A percentile compares a stretch with the other conserved stretches of the same genome.
Evolutionary conservation across 2,888 invertebrate species (phyloP).

Genomic region (Volucella zonaria): DNA sequence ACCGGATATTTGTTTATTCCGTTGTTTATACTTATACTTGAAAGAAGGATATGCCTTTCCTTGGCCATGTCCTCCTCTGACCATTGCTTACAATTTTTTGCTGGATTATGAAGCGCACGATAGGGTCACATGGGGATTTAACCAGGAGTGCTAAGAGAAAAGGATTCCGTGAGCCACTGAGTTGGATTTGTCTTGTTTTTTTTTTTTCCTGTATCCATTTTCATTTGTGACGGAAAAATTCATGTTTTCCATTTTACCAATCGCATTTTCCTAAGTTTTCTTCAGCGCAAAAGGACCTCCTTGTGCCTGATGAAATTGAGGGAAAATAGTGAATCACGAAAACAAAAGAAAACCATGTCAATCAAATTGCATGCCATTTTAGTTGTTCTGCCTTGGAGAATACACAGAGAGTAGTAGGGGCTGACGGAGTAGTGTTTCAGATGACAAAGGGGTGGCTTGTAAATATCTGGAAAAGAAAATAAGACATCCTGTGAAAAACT

Average conservation of each 20-base stretch:
- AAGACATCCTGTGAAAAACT: constrained; percentile 64
- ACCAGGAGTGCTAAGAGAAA: constrained; percentile 40
- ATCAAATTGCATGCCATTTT: constrained; percentile 73
- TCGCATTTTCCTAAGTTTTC: constrained; percentile 44
- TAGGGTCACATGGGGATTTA: constrained; percentile 71
- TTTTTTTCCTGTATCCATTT: not conserved
- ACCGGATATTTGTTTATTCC: constrained; percentile 65
- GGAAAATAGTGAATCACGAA: constrained; percentile 59
- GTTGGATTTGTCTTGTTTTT: not conserved
- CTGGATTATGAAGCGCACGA: constrained; percentile 68
- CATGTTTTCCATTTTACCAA: constrained; percentile 61
- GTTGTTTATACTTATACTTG: constrained; percentile 31
- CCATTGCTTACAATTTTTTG: constrained; percentile 54
- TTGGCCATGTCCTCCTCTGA: not conserved
- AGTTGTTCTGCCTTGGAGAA: constrained; percentile 53
- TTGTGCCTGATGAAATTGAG: constrained; percentile 43
- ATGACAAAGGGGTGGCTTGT: constrained; percentile 41
- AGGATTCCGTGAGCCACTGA: not conserved
- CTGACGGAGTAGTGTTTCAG: constrained; percentile 29
- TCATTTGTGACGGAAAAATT: constrained; percentile 17
- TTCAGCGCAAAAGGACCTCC: constrained; percentile 36
- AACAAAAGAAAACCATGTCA: constrained; percentile 69
- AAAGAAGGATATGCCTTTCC: constrained; percentile 55
- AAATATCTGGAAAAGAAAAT: constrained; percentile 25
- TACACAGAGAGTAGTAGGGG: not conserved